phyloP scores from a whole-genome alignment of 2,888 invertebrate species.

The Iphiclides podalirius region DNA sequence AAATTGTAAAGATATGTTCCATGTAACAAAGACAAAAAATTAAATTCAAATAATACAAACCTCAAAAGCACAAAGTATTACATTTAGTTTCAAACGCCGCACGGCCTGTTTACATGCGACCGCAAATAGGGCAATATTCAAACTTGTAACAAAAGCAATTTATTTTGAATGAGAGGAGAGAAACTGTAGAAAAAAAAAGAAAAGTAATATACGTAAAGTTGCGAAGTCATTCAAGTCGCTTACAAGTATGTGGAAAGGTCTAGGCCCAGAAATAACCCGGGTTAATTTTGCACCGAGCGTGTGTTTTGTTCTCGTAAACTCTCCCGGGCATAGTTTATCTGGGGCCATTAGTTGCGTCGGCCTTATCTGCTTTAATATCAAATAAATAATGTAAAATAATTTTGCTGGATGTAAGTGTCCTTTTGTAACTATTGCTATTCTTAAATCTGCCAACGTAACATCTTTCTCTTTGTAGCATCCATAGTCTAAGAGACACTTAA shows the following conservation, averaged over 20 bases:
- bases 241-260: background rate
- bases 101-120: too few species aligned
- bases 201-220: constrained; percentile 1
- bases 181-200: background rate
- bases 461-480: too few species aligned
- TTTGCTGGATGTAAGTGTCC: background rate
- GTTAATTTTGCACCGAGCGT: constrained; percentile 5
- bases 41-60: too few species aligned
- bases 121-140: background rate
- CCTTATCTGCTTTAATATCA: constrained; percentile 7
- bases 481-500: too few species aligned
- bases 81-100: too few species aligned
- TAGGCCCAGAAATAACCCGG: background rate
- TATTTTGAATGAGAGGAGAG: background rate
- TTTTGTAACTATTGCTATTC: too few species aligned
- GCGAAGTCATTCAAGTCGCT: background rate
- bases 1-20: too few species aligned
- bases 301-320: constrained; percentile 2
- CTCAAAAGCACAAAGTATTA: too few species aligned
- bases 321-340: constrained; percentile 5
- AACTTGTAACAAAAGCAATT: constrained; percentile 5
- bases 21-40: too few species aligned
- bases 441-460: too few species aligned
- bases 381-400: constrained; percentile 7
- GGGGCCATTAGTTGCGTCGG: constrained; percentile 1